Conservation (phyloP, 2,888 invertebrate genomes). For the Troilus luridus region DNA sequence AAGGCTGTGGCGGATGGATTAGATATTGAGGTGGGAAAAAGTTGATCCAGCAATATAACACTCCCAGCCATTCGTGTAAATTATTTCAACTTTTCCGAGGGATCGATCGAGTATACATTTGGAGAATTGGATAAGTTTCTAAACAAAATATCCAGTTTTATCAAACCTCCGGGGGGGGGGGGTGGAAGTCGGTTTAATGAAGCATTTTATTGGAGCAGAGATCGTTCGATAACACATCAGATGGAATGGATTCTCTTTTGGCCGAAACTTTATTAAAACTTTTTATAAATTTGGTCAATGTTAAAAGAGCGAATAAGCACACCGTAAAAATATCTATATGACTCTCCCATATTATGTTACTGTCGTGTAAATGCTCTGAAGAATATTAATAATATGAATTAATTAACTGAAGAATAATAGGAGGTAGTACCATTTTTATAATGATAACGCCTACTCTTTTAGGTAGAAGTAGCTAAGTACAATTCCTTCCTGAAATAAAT, state of each 20-base stretch:
- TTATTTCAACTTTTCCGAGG: neutral
- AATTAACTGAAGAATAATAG: no score
- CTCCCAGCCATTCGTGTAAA: neutral
- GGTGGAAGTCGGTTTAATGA: neutral
- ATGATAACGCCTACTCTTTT: no score
- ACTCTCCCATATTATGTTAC: no score
- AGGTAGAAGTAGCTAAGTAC: no score
- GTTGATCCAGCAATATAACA: neutral
- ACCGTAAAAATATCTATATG: no score
- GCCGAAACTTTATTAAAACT: neutral
- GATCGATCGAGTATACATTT: neutral
- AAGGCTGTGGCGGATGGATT: neutral
- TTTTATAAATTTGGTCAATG: neutral
- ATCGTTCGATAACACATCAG: neutral
- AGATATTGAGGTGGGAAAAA: neutral
- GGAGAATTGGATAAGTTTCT: slow-evolving; percentile 14
- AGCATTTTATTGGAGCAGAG: neutral
- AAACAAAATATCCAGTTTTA: slow-evolving; percentile 4
- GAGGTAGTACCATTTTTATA: no score
- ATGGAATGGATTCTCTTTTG: neutral
- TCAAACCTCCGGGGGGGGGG: neutral
- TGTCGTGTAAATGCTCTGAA: no score
- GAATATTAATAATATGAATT: no score
- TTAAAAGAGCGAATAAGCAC: no score
- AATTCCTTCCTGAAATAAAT: no score